Evolutionary conservation across 1,140 invertebrate genomes (phyloP).

Genomic region (Rhopalosiphum padi): DNA sequence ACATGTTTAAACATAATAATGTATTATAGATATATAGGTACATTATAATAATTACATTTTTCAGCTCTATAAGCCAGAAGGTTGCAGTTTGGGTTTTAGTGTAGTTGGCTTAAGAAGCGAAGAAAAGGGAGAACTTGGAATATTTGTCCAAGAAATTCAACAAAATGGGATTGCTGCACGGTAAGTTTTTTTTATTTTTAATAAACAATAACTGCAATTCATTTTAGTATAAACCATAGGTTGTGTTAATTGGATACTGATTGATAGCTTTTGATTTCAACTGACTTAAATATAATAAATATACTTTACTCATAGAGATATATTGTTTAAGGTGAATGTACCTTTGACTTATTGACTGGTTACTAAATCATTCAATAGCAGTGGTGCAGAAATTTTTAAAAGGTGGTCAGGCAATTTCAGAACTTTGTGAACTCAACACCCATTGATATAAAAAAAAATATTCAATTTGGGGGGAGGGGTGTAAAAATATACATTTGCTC

Average conservation of each 20-base stretch:
- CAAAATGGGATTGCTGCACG: conserved; percentile 75
- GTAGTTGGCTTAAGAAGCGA: conserved; percentile 77
- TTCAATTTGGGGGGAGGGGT: no score
- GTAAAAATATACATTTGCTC: no score
- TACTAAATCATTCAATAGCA: no score
- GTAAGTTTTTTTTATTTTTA: conserved; percentile 66
- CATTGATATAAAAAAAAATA: no score
- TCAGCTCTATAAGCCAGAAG: conserved; percentile 76
- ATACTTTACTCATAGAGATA: background rate
- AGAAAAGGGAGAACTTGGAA: conserved; percentile 76
- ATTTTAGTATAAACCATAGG: background rate
- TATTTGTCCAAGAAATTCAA: conserved; percentile 81
- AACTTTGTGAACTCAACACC: no score
- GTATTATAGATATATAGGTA: background rate
- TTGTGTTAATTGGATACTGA: background rate
- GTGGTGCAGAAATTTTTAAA: no score
- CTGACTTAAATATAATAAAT: background rate
- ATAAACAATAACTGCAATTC: background rate
- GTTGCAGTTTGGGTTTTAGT: conserved; percentile 78
- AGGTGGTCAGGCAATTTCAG: no score
- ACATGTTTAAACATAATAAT: background rate
- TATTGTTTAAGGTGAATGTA: background rate
- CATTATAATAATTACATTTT: conserved; percentile 57
- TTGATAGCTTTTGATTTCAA: background rate
- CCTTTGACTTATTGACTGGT: background rate